These are phyloP conservation scores for Poliocrania exsul DNA, from an alignment of 2,797 vertebrate species.

Conservation along the genomic window DNA sequence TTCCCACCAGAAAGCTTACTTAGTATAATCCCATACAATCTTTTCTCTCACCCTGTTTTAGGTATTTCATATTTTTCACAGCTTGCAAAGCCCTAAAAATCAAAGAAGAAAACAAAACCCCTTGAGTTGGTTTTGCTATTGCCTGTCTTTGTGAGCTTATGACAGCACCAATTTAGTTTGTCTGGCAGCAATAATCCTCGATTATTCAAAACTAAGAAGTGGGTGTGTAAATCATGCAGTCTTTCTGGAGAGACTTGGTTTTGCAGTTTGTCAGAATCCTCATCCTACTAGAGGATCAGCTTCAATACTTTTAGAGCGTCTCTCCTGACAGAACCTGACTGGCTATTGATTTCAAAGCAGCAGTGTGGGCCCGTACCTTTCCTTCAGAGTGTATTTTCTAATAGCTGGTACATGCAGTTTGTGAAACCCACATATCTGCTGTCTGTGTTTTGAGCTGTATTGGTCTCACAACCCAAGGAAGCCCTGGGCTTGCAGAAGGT, in stretches of 20 bases:
- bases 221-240: conserved; percentile 16
- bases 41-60: not conserved
- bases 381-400: not conserved
- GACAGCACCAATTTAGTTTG: conserved; percentile 42
- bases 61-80: conserved; percentile 40
- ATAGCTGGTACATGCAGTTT: not conserved
- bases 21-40: conserved; percentile 35
- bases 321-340: not conserved
- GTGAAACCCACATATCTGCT: not conserved
- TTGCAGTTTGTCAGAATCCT: not conserved
- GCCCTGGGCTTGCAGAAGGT: not conserved
- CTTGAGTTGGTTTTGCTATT: not conserved
- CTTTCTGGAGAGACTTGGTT: not conserved
- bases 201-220: conserved; percentile 47
- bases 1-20: conserved; percentile 60
- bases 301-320: not conserved
- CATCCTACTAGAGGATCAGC: not conserved
- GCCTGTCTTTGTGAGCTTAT: conserved; percentile 22
- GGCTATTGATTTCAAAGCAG: not conserved
- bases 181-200: conserved; percentile 24
- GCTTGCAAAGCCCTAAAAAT: conserved; percentile 13
- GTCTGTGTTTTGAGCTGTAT: not conserved
- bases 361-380: not conserved
- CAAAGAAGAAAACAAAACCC: conserved; percentile 29
- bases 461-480: not conserved